A percentile compares a stretch with the other conserved stretches of the same genome.
phyloP scores from a whole-genome alignment of 2,113 vertebrate species.

The Pituophis catenifer region DNA sequence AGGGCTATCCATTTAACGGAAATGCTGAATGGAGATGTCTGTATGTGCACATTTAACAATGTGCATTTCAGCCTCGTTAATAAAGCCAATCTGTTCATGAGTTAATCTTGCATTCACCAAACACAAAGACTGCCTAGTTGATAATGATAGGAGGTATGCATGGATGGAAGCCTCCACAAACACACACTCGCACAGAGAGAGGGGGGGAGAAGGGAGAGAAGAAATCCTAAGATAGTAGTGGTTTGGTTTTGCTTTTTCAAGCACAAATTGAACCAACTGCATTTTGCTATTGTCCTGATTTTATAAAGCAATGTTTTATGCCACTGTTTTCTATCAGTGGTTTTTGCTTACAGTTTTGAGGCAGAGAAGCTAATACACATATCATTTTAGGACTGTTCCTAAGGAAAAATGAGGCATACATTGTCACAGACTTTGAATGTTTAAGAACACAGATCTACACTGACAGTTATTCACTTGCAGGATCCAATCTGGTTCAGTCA shows the following conservation, averaged over 20 bases:
- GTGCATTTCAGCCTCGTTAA: conserved; percentile 9
- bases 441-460: neutral
- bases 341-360: neutral
- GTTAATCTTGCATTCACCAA: conserved; percentile 8
- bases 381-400: neutral
- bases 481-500: neutral
- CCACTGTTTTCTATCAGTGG: neutral
- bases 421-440: neutral
- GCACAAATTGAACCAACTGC: neutral
- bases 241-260: neutral
- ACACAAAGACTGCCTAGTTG: neutral
- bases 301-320: neutral
- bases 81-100: conserved; percentile 14
- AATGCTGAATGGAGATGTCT: conserved; percentile 19
- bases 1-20: neutral
- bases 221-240: neutral
- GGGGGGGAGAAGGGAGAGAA: neutral
- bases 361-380: neutral
- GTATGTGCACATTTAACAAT: neutral
- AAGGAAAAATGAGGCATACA: neutral
- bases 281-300: neutral
- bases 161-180: neutral
- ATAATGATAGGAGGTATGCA: neutral
- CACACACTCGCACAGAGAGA: neutral
- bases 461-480: neutral